phyloP scores from a whole-genome alignment of 2,797 vertebrate species.

The Argentina silus region DNA sequence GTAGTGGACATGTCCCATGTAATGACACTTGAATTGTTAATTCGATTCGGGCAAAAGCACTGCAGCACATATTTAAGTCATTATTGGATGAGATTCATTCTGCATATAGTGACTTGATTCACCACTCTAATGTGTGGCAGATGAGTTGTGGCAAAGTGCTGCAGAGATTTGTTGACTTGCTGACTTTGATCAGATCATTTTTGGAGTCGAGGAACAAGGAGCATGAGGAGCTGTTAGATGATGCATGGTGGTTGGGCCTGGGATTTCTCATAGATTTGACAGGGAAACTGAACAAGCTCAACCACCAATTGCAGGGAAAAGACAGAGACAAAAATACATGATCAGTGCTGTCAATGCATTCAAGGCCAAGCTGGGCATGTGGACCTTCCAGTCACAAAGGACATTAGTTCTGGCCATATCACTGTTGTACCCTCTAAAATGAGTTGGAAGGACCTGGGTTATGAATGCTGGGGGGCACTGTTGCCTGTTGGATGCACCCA shows the following conservation, averaged over 20 bases:
- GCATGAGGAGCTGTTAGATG: slow-evolving; percentile 26
- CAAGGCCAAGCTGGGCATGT: too few relatives aligned
- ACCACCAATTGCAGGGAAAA: slow-evolving; percentile 19
- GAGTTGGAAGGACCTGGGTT: too few relatives aligned
- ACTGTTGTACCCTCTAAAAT: too few relatives aligned
- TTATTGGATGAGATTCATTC: background rate
- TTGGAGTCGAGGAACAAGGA: slow-evolving; percentile 22
- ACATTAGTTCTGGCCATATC: too few relatives aligned
- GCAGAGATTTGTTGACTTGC: slow-evolving; percentile 25
- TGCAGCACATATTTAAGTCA: slow-evolving; percentile 26
- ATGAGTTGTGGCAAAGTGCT: slow-evolving; percentile 24
- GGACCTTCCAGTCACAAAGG: too few relatives aligned
- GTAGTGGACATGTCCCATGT: background rate
- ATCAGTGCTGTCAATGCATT: background rate
- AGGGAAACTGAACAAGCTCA: slow-evolving; percentile 26
- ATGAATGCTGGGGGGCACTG: too few relatives aligned
- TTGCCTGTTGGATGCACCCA: too few relatives aligned
- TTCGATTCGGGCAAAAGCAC: slow-evolving; percentile 20
- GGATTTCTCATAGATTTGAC: slow-evolving; percentile 27
- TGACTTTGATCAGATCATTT: slow-evolving; percentile 20
- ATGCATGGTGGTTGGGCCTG: slow-evolving; percentile 30
- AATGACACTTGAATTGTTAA: slow-evolving; percentile 35
- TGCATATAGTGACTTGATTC: slow-evolving; percentile 3
- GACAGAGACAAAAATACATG: background rate
- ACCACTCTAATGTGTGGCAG: slow-evolving; percentile 21